phyloP scores from a whole-genome alignment of 2,113 vertebrate species.

The Cynoglossus semilaevis region DNA sequence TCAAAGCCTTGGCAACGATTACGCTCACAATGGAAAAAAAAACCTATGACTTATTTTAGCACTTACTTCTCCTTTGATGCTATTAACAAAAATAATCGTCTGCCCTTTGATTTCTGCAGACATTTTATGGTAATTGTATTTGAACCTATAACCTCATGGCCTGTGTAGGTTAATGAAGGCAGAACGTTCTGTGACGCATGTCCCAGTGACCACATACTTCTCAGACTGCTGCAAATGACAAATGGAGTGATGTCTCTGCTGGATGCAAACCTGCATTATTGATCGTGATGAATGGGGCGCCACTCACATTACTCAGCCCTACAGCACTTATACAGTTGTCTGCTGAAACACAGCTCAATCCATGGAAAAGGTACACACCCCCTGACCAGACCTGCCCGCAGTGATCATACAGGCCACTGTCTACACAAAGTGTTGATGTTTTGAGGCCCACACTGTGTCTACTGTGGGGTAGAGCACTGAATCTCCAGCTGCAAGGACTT shows the following conservation, averaged over 20 bases:
- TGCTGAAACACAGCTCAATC: slow-evolving; percentile 43
- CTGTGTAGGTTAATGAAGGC: background rate
- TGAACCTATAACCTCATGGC: background rate
- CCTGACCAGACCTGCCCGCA: background rate
- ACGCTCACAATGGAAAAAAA: too few species aligned
- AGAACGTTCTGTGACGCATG: background rate
- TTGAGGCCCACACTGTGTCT: slow-evolving; percentile 66
- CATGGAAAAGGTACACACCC: slow-evolving; percentile 32
- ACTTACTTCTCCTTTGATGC: too few species aligned
- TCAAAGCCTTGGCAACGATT: too few species aligned
- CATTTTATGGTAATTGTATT: too few species aligned
- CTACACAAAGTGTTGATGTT: slow-evolving; percentile 66
- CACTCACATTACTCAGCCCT: slow-evolving; percentile 18
- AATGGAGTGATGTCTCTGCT: slow-evolving; percentile 12
- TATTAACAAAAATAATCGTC: too few species aligned
- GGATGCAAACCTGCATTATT: slow-evolving; percentile 32
- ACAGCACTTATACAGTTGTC: slow-evolving; percentile 37
- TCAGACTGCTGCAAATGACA: slow-evolving; percentile 2
- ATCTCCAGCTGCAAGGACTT: background rate
- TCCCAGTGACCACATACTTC: background rate
- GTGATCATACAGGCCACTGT: slow-evolving; percentile 59
- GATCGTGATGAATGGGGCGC: slow-evolving; percentile 35
- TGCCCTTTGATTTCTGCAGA: too few species aligned
- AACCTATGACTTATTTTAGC: too few species aligned
- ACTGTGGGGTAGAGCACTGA: slow-evolving; percentile 50